Base-by-base conservation (phyloP, 2,888 invertebrate species). In the Crossocerus cetratus region DNA sequence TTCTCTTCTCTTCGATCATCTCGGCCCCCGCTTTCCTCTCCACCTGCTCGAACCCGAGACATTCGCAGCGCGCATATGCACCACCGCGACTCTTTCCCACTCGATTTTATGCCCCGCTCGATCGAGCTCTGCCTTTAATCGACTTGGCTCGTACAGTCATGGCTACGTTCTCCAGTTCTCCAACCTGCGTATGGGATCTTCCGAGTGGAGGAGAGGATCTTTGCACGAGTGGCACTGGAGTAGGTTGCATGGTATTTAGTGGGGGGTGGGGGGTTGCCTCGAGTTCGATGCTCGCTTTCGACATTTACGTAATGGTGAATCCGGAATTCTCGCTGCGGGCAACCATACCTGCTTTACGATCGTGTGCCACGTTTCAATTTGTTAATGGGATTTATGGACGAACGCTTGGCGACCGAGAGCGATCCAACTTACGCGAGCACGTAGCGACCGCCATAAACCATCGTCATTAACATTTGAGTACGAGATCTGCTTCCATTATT, bases 1-100 rank as follows among this genome's bases (percentile, higher is more conserved):
- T 32, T 32, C 32, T 32, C 32, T 32, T 32, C 32, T 32, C 32
- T 32, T 32, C 32, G 32, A 32, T 32, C 32, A 32, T 32, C 23
- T 54, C 18, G 56, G 32, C 63, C 58, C 53, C 49, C 43, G 55
- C 14, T 32, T 58, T 61, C 16, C n/a, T 32, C 57, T n/a, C n/a
- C 45, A 43, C 32, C 44, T 14, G 3, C 5, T 23, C 14, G 3
- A n/a, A 3, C 23, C 44, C 32, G 32, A 32, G 32, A 32, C 32
- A 3, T 3, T 32, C 5, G 32, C 32, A 32, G 8, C 32, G 32
- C 11, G 32, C 32, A 32, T 32, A 32, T 32, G 32, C 32, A 32
- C 8, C 32, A 32, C 8, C 32, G 32, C 32, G 32, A 32, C 32
- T 32, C 32, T 32, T 32, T 32, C 32, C 32, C 32, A 32, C 32